Evolutionary conservation across 2,113 vertebrate species (phyloP), one percentile per base, ranked within the genome.

Genomic region (Atherinomorus stipes): DNA sequence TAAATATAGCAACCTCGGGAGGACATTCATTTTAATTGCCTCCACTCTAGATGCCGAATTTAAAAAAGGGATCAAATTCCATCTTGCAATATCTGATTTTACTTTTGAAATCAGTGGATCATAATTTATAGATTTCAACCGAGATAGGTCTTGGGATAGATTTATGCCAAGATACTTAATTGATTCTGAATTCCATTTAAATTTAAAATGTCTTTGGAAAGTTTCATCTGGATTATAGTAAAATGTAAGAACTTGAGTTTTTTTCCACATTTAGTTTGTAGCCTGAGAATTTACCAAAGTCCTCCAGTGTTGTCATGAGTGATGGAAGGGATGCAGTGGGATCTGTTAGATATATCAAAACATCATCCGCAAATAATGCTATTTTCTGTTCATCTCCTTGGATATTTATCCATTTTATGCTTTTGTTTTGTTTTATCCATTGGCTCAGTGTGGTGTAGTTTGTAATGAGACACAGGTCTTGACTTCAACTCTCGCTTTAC

Each of bases 71-170:
- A 2, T 25, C 53, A 53, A 40, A 13, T 19, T 16, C 61, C 23
- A 54, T 19, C 18, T 7, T n/a, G 4, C 47, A 18, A n/a, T 25
- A 53, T 66, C 49, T 9, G 34, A 37, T 50, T 64, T 53, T 7
- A n/a, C 26, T 53, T 11, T 16, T 12, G 28, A 34, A 16, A 45
- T 44, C 16, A 68, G 7, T 22, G 52, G 23, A 1, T 0, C 1
- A 0, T 56, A 44, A 44, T 1, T 67, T 28, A 42, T 21, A 4
- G 38, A 64, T 51, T 64, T 1, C 22, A 51, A 23, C 7, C 51
- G 2, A 0, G 0, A 50, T 3, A 37, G 7, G 9, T 51, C 9
- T 51, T 34, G 1, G 3, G 0, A 7, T 6, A 53, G 23, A 9
- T 52, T 52, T n/a, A 54, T 23, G 44, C 19, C 25, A 4, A 64